Percentiles rank a stretch among this genome's conserved stretches.
These are phyloP conservation scores for Indicator maculatus DNA, from an alignment of 2,113 vertebrate genomes.

Conservation along the genomic window DNA sequence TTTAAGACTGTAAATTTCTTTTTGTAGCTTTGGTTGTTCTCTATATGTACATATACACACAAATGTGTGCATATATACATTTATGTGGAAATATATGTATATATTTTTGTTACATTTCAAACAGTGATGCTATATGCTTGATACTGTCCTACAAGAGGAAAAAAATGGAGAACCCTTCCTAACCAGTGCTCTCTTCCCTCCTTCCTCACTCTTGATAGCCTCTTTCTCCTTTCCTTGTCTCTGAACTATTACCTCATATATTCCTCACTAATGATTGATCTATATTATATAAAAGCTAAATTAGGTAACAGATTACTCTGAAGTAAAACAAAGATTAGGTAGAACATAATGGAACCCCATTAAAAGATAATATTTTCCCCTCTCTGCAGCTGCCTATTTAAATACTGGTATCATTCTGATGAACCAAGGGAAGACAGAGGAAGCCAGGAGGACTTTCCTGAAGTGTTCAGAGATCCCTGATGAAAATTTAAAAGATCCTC, in stretches of 20 bases:
- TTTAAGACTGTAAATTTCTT: not conserved
- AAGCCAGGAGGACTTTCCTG: constrained; percentile 91
- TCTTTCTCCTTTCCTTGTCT: not conserved
- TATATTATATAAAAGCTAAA: not conserved
- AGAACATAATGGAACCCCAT: not conserved
- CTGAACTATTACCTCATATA: not conserved
- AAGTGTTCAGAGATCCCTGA: constrained; percentile 98
- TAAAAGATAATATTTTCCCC: not conserved
- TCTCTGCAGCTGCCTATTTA: constrained; percentile 91
- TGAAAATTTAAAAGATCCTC: constrained; percentile 98
- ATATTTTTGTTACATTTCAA: not conserved
- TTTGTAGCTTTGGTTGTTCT: not conserved
- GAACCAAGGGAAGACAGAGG: constrained; percentile 93
- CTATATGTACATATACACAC: not conserved
- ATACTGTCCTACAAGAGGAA: not conserved
- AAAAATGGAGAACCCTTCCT: accelerated
- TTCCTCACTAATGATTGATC: not conserved
- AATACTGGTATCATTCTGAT: constrained; percentile 98
- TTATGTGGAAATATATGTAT: not conserved
- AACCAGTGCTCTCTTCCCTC: not conserved
- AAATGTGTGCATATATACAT: not conserved
- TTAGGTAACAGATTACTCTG: not conserved
- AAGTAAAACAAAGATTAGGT: not conserved
- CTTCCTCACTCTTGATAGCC: not conserved
- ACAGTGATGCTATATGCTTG: not conserved